Base-by-base conservation (phyloP, 2,888 invertebrate species). In the Macrostomum cliftonense region DNA sequence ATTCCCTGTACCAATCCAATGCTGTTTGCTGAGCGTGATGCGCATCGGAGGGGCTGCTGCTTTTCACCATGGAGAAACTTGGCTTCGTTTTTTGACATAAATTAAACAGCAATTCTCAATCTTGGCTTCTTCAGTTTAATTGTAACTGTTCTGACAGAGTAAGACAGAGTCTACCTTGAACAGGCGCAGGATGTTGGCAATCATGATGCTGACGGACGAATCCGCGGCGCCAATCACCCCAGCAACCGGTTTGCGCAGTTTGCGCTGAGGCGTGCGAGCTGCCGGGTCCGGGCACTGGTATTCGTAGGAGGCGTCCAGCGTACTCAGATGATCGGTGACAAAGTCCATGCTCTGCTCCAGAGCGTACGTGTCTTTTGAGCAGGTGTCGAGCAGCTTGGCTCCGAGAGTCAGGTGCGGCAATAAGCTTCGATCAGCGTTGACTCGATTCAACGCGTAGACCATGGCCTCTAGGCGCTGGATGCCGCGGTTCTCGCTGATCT, bases 181-280 rank as follows among this genome's bases (percentile, higher is more conserved):
- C 1, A 82, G 73, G 28, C 81, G 73, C 14, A 82, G 71, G 55
- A 82, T 78, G 61, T 81, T 81, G 19, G 82, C 81, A 11, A 82
- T 81, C 77, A 82, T 81, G 54, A 81, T 77, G 36, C 81, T 81
- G 38, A 81, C 81, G 1, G 79, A 79, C 59, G 80, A 80, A 59
- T 80, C 80, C 0, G 82, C 79, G 2, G 82, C 81, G 7, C 82
- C 82, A 54, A 82, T 80, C 1, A 82, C 81, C 1, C 80, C 81
- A 1, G 77, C 77, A 11, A 82, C 79, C 1, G 80, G 80, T 55
- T 79, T 28, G 28, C 28, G 28, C 28, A 9, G 9, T 9, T 28
- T 28, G 4, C 28, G 28, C 28, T 28, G 4, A 28, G 28, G 28
- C 28, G 28, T 28, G 5, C 28, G 4, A 9, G 28, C 28, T 4